Evolutionary conservation across 2,888 invertebrate genomes (phyloP), one percentile per base, ranked within the genome.

Genomic region (Xylophagus ater): DNA sequence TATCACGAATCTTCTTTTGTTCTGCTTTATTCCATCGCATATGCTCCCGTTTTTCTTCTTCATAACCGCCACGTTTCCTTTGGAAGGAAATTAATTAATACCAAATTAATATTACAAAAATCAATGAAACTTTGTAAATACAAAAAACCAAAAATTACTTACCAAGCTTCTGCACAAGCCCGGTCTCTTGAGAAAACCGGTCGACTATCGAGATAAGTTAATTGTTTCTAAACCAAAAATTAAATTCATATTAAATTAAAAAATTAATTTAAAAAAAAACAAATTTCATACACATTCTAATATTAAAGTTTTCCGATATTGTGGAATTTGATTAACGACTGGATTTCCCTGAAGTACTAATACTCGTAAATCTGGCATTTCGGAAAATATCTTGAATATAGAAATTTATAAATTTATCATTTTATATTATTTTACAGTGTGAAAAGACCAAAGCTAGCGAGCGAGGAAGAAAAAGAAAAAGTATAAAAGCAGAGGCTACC

Each of bases 101-200:
- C n/a, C 24, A 17, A 8, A 28, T 6, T 19, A 5, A 8, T 18
- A 34, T 26, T 23, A 13, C 2, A 15, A 41, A n/a, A 14, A n/a
- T 17, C 3, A 1, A 17, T 8, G 14, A 8, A 28, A 24, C 26
- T 34, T 8, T 3, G 14, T 21, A 30, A 17, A 10, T 23, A 21
- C 9, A 10, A 15, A 21, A 26, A 5, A 14, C 7, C 15, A 28
- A 13, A 24, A 10, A 21, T 14, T 37, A 14, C 17, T 12, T 73
- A 84, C 93, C 94, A 96, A n/a, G 94, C 93, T 64, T 86, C 86
- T 0, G 88, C 88, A 59, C 90, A 92, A 1, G 88, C 87, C 42
- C 94, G 72, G 58, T 96, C 96, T 35, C 81, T 72, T 0, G 85
- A 81, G 62, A 90, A 92, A 13, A 94, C 81, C 1, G 96, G 94